Evolutionary conservation across 1,140 invertebrate species (phyloP).

Genomic region (Ptiloglossa arizonensis): DNA sequence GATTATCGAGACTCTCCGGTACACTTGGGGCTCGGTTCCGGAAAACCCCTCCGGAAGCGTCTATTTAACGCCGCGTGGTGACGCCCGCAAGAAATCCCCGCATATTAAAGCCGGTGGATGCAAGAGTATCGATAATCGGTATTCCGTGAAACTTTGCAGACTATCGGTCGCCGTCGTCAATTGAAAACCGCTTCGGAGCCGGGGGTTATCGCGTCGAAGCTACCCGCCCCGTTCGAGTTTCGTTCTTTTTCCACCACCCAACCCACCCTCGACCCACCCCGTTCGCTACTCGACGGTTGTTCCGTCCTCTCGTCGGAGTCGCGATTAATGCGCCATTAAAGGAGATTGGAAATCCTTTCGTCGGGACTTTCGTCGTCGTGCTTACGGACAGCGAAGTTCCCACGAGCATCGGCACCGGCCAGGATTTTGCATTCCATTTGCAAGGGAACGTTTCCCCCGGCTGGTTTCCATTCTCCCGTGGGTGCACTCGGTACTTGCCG

Average conservation of each 20-base stretch:
- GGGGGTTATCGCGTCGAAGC: slow-evolving; percentile 54
- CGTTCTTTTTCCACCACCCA: slow-evolving; percentile 25
- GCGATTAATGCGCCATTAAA: slow-evolving; percentile 70
- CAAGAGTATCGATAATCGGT: slow-evolving; percentile 62
- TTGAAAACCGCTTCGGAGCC: slow-evolving; percentile 59
- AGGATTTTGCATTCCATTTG: slow-evolving; percentile 68
- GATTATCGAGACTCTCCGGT: too few species aligned
- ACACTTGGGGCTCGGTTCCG: too few species aligned
- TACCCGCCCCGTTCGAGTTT: slow-evolving; percentile 18
- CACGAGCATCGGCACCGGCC: slow-evolving; percentile 52
- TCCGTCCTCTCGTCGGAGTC: slow-evolving; percentile 36
- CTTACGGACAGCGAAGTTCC: slow-evolving; percentile 47
- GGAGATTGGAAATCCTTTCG: slow-evolving; percentile 71
- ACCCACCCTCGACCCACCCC: background rate
- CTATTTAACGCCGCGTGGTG: slow-evolving; percentile 40
- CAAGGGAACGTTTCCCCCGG: slow-evolving; percentile 48
- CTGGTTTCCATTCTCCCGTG: slow-evolving; percentile 53
- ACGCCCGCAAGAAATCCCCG: slow-evolving; percentile 21
- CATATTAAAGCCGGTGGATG: slow-evolving; percentile 33
- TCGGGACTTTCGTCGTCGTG: slow-evolving; percentile 63
- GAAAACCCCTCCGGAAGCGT: background rate
- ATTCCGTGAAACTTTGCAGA: slow-evolving; percentile 55
- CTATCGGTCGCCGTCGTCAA: slow-evolving; percentile 59
- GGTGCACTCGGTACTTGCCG: slow-evolving; percentile 55
- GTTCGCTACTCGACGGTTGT: too few species aligned